A percentile compares a stretch with the other conserved stretches of the same genome.
Evolutionary conservation across 2,797 vertebrate species (phyloP).

Genomic region (Periophthalmus magnuspinnatus): DNA sequence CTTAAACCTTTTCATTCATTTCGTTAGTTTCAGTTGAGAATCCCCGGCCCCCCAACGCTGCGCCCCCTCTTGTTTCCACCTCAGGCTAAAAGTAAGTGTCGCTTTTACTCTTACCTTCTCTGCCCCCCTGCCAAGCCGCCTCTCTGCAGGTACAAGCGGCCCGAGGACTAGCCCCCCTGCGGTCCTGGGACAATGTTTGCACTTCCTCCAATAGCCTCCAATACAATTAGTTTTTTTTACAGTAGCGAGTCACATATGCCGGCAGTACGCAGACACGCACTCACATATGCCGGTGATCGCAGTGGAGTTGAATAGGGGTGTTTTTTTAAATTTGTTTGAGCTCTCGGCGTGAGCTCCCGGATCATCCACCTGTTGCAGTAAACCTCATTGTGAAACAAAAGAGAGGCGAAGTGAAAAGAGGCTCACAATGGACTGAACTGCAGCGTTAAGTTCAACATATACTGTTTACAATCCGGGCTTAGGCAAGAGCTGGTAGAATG

Average conservation of each 20-base stretch:
- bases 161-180: slow-evolving; percentile 66
- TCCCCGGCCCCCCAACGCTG: slow-evolving; percentile 43
- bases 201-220: slow-evolving; percentile 46
- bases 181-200: slow-evolving; percentile 43
- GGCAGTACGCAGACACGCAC: slow-evolving; percentile 9
- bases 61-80: slow-evolving; percentile 44
- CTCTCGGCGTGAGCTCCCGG: slow-evolving; percentile 55
- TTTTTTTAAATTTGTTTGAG: slow-evolving; percentile 54
- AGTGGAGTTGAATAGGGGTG: slow-evolving; percentile 60
- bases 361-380: slow-evolving; percentile 32
- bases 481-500: neutral
- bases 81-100: slow-evolving; percentile 44
- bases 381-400: slow-evolving; percentile 6
- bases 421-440: slow-evolving; percentile 12
- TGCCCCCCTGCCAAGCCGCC: slow-evolving; percentile 46
- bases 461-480: neutral
- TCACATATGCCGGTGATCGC: slow-evolving; percentile 45
- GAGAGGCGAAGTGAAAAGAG: slow-evolving; percentile 5
- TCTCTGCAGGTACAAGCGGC: slow-evolving; percentile 56
- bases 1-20: slow-evolving; percentile 6
- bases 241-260: slow-evolving; percentile 19
- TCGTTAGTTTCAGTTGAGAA: slow-evolving; percentile 13
- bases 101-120: slow-evolving; percentile 58
- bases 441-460: slow-evolving; percentile 16
- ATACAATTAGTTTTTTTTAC: slow-evolving; percentile 27